Evolutionary conservation across 2,113 vertebrate species (phyloP), one percentile per base, ranked within the genome.

Genomic region (Takifugu flavidus): DNA sequence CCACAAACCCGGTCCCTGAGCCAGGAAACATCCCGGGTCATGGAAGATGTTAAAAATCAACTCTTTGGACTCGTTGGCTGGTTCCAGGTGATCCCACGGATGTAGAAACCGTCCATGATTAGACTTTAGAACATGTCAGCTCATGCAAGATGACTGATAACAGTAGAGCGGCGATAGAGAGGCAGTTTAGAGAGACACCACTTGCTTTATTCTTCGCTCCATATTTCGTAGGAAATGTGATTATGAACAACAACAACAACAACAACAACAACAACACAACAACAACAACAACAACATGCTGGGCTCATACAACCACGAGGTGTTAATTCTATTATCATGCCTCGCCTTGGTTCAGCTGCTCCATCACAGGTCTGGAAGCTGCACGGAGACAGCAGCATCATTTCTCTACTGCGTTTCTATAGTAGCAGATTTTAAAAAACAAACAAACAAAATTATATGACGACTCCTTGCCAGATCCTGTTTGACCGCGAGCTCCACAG

Each of bases 361-460:
- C 56, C 15, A 13, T 43, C 28, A 14, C 42, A 49, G 31, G 26
- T 47, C 50, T 31, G 14, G n/a, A 59, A 64, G 13, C 53, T 49
- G 54, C 14, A 8, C 12, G 42, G 29, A 29, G 34, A 44, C 42
- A 54, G n/a, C 52, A 25, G 46, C 42, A 65, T 61, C 0, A 64
- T 65, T 70, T 51, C 3, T 43, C 42, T 2, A 12, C 20, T 14
- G 56, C 55, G 63, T 74, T 61, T 65, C 66, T 77, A 65, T 65
- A 63, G 63, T 65, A 74, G 70, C 62, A 2, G 57, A 3, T 31
- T 61, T 62, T 45, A 67, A 71, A 67, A 27, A 51, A 10, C 56
- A 67, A 27, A 50, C 14, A 62, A 51, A 61, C 44, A 44, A 51
- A 72, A 55, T 20, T 4, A 63, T 64, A 53, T 50, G 29, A n/a